Evolutionary conservation across 2,888 invertebrate genomes (phyloP).

Genomic region (Pycnomerus fuliginosus): DNA sequence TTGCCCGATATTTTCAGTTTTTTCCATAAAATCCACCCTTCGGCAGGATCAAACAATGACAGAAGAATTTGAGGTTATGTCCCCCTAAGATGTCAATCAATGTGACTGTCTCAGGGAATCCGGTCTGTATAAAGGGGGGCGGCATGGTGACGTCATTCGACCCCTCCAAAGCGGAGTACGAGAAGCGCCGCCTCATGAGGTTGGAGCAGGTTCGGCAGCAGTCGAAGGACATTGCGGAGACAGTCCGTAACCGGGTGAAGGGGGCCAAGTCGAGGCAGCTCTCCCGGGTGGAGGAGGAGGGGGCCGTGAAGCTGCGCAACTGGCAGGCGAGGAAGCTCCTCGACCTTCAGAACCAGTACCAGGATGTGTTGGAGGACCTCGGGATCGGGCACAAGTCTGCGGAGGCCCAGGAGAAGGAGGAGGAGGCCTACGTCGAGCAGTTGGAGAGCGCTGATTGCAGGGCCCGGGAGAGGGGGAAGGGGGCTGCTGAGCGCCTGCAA

Average conservation of each 20-base stretch:
- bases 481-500: slow-evolving; percentile 48
- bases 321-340: slow-evolving; percentile 56
- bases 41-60: too few relatives aligned
- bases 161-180: slow-evolving; percentile 57
- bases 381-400: slow-evolving; percentile 56
- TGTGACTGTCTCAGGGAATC: slow-evolving; percentile 60
- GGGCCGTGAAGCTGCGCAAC: slow-evolving; percentile 55
- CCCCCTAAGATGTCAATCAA: slow-evolving; percentile 58
- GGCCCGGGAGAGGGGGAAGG: slow-evolving; percentile 51
- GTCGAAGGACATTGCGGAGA: slow-evolving; percentile 61
- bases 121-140: slow-evolving; percentile 53
- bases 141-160: slow-evolving; percentile 54
- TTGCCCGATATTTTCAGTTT: too few relatives aligned
- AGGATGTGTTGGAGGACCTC: slow-evolving; percentile 55
- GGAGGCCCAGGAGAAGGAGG: slow-evolving; percentile 47
- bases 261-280: slow-evolving; percentile 56
- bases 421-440: slow-evolving; percentile 30
- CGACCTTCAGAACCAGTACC: slow-evolving; percentile 56
- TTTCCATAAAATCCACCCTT: too few relatives aligned
- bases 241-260: slow-evolving; percentile 57
- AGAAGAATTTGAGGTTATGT: slow-evolving; percentile 26
- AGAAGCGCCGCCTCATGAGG: slow-evolving; percentile 60
- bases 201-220: slow-evolving; percentile 66
- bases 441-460: slow-evolving; percentile 38
- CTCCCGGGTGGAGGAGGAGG: slow-evolving; percentile 54